Evolutionary conservation across 2,113 vertebrate species (phyloP).

Genomic region (Saguinus imperator): DNA sequence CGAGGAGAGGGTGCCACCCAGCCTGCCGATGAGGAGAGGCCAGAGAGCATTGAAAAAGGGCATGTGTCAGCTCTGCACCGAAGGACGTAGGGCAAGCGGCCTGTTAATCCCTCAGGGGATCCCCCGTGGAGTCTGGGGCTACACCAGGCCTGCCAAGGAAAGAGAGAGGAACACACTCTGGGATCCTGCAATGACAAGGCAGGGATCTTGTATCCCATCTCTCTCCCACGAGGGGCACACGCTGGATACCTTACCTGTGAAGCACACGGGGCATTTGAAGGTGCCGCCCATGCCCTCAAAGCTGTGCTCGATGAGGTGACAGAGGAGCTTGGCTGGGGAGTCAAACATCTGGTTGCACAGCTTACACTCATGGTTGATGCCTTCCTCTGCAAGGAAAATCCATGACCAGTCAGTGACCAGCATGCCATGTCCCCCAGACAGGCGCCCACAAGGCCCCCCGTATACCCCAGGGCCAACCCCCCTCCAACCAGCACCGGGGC

Average conservation of each 20-base stretch:
- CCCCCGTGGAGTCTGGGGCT: not conserved
- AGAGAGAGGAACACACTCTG: fast-evolving
- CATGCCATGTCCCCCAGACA: constrained; percentile 75
- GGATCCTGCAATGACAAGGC: not conserved
- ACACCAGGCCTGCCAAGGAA: fast-evolving
- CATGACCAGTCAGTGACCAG: constrained; percentile 84
- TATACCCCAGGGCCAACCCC: fast-evolving
- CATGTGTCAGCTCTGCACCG: not conserved
- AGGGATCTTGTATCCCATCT: not conserved
- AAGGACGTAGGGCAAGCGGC: too few species aligned
- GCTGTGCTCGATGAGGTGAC: constrained; percentile 99
- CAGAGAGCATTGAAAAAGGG: not conserved
- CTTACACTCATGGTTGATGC: constrained; percentile 99
- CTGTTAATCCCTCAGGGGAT: fast-evolving
- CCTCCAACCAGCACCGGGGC: not conserved
- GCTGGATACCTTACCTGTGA: constrained; percentile 93
- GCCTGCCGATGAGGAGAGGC: not conserved
- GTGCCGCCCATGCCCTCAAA: constrained; percentile 99
- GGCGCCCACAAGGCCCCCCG: not conserved
- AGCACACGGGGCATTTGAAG: constrained; percentile 99
- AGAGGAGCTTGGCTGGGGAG: constrained; percentile 99
- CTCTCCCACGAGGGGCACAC: fast-evolving
- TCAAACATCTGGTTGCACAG: constrained; percentile 99
- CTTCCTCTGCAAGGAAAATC: constrained; percentile 97
- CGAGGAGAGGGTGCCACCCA: not conserved